These are phyloP conservation scores for Microcebus murinus DNA, from an alignment of 2,113 vertebrate genomes.

Conservation along the genomic window DNA sequence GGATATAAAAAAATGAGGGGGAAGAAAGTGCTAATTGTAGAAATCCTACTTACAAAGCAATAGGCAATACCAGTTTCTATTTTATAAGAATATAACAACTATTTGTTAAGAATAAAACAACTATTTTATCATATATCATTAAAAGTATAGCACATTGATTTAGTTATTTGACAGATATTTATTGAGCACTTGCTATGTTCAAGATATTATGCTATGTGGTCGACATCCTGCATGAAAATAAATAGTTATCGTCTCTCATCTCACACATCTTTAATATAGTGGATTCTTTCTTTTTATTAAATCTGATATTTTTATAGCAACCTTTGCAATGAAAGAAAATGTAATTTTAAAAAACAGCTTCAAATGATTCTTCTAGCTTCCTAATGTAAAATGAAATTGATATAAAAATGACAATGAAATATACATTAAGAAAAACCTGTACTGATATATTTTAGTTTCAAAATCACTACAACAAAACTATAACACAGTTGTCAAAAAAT, in stretches of 20 bases:
- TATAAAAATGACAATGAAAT: slow-evolving; percentile 16
- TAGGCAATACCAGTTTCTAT: neutral
- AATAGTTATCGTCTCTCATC: neutral
- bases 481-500: slow-evolving; percentile 33
- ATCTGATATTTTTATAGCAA: neutral
- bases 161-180: slow-evolving; percentile 5
- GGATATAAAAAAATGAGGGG: neutral
- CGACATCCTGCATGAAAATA: neutral
- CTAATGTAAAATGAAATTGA: neutral
- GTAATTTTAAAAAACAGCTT: neutral
- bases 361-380: slow-evolving; percentile 15
- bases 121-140: neutral
- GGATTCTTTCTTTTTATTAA: slow-evolving; percentile 11
- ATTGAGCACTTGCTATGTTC: neutral
- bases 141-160: neutral
- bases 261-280: neutral
- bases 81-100: slow-evolving; percentile 19
- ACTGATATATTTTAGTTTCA: neutral
- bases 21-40: neutral
- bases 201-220: neutral
- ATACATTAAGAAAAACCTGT: neutral
- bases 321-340: neutral
- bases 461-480: neutral
- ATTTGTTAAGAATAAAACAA: slow-evolving; percentile 28
- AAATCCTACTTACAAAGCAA: slow-evolving; percentile 10